A percentile compares a stretch with the other conserved stretches of the same genome.
These are phyloP conservation scores for Eretmochelys imbricata DNA, from an alignment of 2,113 vertebrate species.

Conservation along the genomic window DNA sequence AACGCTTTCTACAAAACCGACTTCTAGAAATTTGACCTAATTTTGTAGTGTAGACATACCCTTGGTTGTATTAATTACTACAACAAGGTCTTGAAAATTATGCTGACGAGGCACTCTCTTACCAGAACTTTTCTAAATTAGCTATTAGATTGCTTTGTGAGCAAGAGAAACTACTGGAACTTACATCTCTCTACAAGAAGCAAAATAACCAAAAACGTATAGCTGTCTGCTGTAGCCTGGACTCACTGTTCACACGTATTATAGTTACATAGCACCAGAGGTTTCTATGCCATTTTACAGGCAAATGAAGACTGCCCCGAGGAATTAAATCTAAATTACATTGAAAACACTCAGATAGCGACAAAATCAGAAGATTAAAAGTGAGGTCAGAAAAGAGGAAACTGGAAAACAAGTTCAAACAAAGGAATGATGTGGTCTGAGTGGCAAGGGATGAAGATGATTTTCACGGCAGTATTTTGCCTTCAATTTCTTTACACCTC, in stretches of 20 bases:
- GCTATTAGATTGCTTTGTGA: neutral
- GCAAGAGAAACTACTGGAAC: neutral
- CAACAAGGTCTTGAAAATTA: neutral
- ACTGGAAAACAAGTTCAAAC: no score
- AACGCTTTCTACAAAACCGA: no score
- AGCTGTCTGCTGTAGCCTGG: neutral
- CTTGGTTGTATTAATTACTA: neutral
- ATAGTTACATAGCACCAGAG: neutral
- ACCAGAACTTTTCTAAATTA: constrained; percentile 11
- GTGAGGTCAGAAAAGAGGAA: no score
- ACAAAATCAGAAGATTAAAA: no score
- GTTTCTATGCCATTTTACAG: neutral
- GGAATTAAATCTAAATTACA: neutral
- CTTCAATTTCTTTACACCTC: neutral
- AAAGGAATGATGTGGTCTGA: no score
- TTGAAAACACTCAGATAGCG: neutral
- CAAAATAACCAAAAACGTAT: neutral
- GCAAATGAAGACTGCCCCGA: neutral
- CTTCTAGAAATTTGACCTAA: no score
- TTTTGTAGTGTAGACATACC: no score
- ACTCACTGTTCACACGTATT: neutral
- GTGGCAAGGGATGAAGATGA: neutral
- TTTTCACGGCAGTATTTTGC: neutral
- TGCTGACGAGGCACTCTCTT: neutral
- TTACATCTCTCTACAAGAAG: neutral